Conservation (phyloP, 2,888 invertebrate genomes). For the Gonocerus acuteangulatus region DNA sequence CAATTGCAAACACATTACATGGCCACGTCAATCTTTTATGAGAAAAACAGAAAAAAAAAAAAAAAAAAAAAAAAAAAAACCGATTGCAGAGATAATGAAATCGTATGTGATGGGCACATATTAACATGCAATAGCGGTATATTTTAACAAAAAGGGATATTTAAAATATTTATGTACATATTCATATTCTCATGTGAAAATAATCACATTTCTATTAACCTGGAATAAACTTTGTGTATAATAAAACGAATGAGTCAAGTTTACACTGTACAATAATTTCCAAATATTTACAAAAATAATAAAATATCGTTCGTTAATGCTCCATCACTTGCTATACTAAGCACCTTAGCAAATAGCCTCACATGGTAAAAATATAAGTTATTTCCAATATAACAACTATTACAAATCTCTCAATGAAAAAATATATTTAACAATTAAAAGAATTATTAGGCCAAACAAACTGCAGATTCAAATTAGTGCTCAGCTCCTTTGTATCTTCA, state of each 20-base stretch:
- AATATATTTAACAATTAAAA: constrained; percentile 21
- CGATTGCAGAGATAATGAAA: constrained; percentile 29
- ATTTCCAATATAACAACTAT: constrained; percentile 8
- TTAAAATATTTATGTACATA: neutral
- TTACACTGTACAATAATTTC: neutral
- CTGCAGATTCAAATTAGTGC: constrained; percentile 14
- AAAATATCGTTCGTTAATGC: neutral
- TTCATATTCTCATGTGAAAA: neutral
- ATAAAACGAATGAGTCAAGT: constrained; percentile 4
- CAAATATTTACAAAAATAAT: neutral
- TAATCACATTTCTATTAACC: neutral
- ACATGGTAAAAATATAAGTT: constrained; percentile 11
- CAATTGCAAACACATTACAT: constrained; percentile 1
- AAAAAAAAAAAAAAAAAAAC: constrained; percentile 15
- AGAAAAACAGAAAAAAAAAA: neutral
- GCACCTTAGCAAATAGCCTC: constrained; percentile 9
- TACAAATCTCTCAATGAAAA: constrained; percentile 10
- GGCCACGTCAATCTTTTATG: constrained; percentile 11
- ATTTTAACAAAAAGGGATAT: constrained; percentile 8
- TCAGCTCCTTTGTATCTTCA: neutral
- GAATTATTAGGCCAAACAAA: constrained; percentile 23
- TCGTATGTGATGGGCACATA: constrained; percentile 1
- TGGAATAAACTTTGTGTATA: too few species aligned
- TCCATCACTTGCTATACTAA: neutral
- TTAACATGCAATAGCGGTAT: neutral